A percentile compares a stretch with the other conserved stretches of the same genome.
Conservation (phyloP, 2,797 vertebrate genomes). For the Lepilemur septentrionalis region DNA sequence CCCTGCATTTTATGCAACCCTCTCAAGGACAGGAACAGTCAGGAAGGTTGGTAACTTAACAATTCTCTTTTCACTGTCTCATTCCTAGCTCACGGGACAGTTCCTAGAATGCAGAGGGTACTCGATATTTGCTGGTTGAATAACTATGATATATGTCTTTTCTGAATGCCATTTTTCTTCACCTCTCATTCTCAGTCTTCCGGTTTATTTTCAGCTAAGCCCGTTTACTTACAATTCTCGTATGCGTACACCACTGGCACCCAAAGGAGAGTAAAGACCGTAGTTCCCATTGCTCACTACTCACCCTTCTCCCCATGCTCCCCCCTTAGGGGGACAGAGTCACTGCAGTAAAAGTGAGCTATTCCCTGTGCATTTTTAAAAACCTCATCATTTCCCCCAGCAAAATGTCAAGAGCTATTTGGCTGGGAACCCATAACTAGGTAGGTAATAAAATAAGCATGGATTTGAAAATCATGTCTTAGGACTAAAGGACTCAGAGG, state of each 20-base stretch:
- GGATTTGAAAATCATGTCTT: constrained; percentile 57
- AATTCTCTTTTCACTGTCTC: background rate
- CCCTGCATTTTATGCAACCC: background rate
- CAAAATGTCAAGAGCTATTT: constrained; percentile 64
- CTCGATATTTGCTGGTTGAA: background rate
- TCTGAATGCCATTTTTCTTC: background rate
- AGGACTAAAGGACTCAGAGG: constrained; percentile 47
- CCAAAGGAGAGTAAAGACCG: background rate
- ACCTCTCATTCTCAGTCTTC: background rate
- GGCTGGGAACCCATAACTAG: constrained; percentile 21
- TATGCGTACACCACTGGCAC: background rate
- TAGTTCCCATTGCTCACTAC: background rate
- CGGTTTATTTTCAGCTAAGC: background rate
- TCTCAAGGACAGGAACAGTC: background rate
- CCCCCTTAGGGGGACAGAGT: background rate
- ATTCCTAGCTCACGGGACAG: background rate
- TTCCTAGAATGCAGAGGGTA: background rate
- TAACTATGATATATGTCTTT: background rate
- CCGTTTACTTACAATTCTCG: background rate
- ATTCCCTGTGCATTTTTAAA: constrained; percentile 8
- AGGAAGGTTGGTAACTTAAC: background rate
- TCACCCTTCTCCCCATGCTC: background rate
- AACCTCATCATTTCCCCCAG: background rate
- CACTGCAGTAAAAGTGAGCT: background rate
- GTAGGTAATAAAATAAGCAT: constrained; percentile 66